Evolutionary conservation across 2,888 invertebrate genomes (phyloP).

Genomic region (Agrilus cyanescens): DNA sequence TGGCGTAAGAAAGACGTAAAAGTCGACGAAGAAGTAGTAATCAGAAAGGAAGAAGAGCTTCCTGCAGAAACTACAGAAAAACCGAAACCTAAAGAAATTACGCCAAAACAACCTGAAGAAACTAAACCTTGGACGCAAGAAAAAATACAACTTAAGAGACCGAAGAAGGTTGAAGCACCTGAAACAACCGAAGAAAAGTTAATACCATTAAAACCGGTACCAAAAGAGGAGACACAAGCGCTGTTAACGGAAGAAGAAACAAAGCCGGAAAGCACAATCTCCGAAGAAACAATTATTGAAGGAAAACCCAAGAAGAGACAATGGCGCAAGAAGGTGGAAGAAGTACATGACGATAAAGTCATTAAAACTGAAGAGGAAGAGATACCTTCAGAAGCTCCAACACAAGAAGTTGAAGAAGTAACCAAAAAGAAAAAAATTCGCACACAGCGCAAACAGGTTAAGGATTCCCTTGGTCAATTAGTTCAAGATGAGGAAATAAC

Average conservation of each 20-base stretch:
- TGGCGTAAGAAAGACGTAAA: constrained; percentile 3
- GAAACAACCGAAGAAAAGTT: too few relatives aligned
- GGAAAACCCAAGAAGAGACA: too few relatives aligned
- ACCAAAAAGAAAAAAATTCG: constrained; percentile 18
- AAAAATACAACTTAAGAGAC: constrained; percentile 41
- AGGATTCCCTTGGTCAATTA: constrained; percentile 3
- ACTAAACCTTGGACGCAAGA: constrained; percentile 51
- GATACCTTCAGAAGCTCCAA: too few relatives aligned
- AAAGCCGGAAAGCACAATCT: constrained; percentile 13
- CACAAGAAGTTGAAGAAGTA: neutral
- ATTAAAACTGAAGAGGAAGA: too few relatives aligned
- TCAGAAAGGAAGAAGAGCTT: constrained; percentile 21
- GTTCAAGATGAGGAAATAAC: constrained; percentile 13
- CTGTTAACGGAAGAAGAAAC: constrained; percentile 18
- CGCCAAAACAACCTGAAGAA: constrained; percentile 18
- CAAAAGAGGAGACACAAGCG: constrained; percentile 24
- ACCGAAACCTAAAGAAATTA: too few relatives aligned
- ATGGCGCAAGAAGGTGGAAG: too few relatives aligned
- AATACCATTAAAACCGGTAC: too few relatives aligned
- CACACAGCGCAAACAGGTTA: neutral
- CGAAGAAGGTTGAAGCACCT: constrained; percentile 21
- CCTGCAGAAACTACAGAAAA: constrained; percentile 4
- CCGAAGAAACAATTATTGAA: too few relatives aligned
- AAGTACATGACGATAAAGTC: too few relatives aligned
- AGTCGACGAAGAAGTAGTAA: constrained; percentile 14